phyloP scores from a whole-genome alignment of 2,113 vertebrate genomes.

The Amblyornis subalaris region DNA sequence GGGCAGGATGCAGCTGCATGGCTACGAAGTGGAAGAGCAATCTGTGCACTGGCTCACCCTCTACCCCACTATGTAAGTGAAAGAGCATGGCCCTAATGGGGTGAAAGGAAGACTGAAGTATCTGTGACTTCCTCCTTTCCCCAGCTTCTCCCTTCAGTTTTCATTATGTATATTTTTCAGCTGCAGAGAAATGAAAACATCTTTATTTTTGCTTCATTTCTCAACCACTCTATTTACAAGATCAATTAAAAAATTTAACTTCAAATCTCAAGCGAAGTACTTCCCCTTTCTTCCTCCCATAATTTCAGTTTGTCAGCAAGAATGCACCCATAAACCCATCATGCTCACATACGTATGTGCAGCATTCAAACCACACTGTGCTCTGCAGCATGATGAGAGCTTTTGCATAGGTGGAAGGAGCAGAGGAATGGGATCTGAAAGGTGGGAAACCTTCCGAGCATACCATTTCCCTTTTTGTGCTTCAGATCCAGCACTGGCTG shows the following conservation, averaged over 20 bases:
- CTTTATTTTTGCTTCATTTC: slow-evolving; percentile 5
- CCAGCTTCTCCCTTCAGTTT: not conserved
- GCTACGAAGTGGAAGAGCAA: not conserved
- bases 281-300: not conserved
- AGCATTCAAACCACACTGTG: slow-evolving; percentile 20
- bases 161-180: not conserved
- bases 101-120: not conserved
- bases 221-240: not conserved
- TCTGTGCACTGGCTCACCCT: not conserved
- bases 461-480: not conserved
- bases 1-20: slow-evolving; percentile 4
- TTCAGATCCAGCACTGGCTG: not conserved
- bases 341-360: not conserved
- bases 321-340: slow-evolving; percentile 17
- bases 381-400: not conserved
- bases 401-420: not conserved
- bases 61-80: not conserved
- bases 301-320: slow-evolving; percentile 55
- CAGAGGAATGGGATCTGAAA: slow-evolving; percentile 3
- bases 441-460: not conserved
- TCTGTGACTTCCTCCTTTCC: not conserved
- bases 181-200: not conserved
- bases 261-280: not conserved
- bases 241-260: not conserved
- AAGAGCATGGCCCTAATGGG: not conserved